Evolutionary conservation across 2,888 invertebrate species (phyloP).

Genomic region (Notodonta dromedarius): DNA sequence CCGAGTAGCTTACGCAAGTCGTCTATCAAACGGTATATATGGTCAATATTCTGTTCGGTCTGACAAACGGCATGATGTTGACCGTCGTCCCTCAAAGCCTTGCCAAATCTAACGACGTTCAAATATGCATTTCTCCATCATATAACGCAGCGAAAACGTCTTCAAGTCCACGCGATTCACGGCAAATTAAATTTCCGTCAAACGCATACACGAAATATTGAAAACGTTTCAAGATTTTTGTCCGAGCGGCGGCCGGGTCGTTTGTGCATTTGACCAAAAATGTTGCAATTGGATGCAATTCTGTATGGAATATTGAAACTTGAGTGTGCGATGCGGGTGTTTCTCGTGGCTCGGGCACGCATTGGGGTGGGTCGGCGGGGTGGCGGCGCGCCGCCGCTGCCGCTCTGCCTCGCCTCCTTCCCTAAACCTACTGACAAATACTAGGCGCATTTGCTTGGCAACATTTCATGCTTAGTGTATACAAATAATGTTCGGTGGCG

Average conservation of each 20-base stretch:
- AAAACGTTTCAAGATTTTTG: slow-evolving; percentile 57
- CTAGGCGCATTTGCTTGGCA: slow-evolving; percentile 81
- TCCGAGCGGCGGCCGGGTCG: slow-evolving; percentile 40
- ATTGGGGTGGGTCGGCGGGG: slow-evolving; percentile 45
- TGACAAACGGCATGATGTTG: no score
- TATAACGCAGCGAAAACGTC: slow-evolving; percentile 9
- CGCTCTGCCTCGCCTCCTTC: slow-evolving; percentile 66
- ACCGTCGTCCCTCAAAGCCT: not conserved
- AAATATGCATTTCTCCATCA: not conserved
- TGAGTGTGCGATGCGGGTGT: slow-evolving; percentile 70
- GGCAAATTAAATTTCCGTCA: slow-evolving; percentile 28
- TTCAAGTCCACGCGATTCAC: slow-evolving; percentile 14
- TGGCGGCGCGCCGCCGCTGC: slow-evolving; percentile 46
- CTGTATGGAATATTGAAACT: slow-evolving; percentile 80
- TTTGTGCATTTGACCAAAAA: slow-evolving; percentile 65
- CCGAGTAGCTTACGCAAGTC: no score
- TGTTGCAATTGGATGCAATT: slow-evolving; percentile 78
- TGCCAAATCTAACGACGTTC: not conserved
- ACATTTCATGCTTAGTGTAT: slow-evolving; percentile 84
- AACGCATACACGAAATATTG: slow-evolving; percentile 39
- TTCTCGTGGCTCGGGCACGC: slow-evolving; percentile 71
- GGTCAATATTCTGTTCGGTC: not conserved
- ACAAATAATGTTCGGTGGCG: slow-evolving; percentile 80
- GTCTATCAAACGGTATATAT: no score
- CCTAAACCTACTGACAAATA: slow-evolving; percentile 83